Base-by-base conservation (phyloP, 2,797 vertebrate species). In the Bothrops alternatus region DNA sequence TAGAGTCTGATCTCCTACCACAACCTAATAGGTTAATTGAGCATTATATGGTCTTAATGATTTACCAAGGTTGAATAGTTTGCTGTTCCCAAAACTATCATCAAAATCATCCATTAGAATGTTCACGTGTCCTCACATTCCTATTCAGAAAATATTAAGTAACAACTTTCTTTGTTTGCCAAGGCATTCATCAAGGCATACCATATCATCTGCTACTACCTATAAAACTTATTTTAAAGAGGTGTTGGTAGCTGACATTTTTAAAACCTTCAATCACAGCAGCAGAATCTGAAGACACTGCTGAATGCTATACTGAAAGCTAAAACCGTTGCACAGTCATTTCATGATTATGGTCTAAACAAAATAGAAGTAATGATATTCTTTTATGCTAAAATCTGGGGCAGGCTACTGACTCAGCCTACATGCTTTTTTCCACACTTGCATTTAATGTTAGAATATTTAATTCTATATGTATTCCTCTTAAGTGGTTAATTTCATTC, bases 401-500 rank as follows among this genome's bases (percentile, higher is more conserved):
- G 50, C 82, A 87, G 56, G 82, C 60, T 16, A 69, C 47, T 42
- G 87, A 90, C 87, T 90, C 89, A 89, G 86, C 57, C 55, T 88
- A 26, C 85, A 93, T 1, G 0, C 42, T 23, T 89, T 61, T 53
- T 55, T 47, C 50, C 94, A 85, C 85, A 50, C 90, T 89, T 42
- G 89, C 73, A 18, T 25, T 93, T 92, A 87, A 26, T 91, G 87
- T 58, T 63, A 87, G 86, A 89, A n/a, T 0, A 2, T 37, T 89
- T 89, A 50, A 82, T 42, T 78, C 93, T 91, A 18, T 42, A n/a
- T 90, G 42, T n/a, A 11, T 63, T 32, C 32, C 93, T 91, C 78
- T 53, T 93, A 63, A 89, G 87, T 86, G 18, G 26, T 91, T 91
- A 89, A 91, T 88, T n/a, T 90, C 89, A 92, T 85, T 92, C 91